A percentile compares a stretch with the other conserved stretches of the same genome.
phyloP scores from a whole-genome alignment of 2,113 vertebrate species.

The Chloropsis cyanopogon region DNA sequence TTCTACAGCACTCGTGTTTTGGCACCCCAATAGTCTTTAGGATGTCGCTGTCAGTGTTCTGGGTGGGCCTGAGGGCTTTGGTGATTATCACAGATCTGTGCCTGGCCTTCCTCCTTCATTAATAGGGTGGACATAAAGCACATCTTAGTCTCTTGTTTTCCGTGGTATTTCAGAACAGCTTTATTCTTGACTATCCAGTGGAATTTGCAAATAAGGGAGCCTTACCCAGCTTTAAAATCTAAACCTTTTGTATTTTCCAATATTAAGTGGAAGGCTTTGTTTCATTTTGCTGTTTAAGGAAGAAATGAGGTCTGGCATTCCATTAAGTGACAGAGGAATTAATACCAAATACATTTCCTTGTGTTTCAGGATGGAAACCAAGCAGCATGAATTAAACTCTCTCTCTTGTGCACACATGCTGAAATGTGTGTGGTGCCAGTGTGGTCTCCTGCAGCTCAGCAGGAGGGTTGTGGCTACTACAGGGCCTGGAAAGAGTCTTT shows the following conservation, averaged over 20 bases:
- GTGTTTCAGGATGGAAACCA: conserved; percentile 25
- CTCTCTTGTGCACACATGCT: rapidly evolving
- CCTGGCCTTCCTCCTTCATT: background rate
- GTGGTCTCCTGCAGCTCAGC: background rate
- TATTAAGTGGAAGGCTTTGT: background rate
- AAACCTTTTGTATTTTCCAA: background rate
- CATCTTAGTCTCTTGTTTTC: background rate
- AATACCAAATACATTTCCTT: background rate
- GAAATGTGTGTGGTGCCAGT: background rate
- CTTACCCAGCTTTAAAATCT: background rate
- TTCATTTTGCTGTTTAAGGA: background rate
- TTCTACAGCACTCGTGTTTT: background rate
- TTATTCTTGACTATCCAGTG: background rate
- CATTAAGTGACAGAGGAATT: conserved; percentile 33
- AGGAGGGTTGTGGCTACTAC: background rate
- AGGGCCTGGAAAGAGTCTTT: background rate
- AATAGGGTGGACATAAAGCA: background rate
- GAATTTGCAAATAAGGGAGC: background rate
- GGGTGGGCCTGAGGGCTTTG: background rate
- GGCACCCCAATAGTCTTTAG: background rate
- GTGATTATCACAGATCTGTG: background rate
- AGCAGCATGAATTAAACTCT: background rate
- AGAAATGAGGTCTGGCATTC: conserved; percentile 31
- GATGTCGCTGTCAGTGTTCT: background rate
- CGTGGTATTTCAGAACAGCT: background rate